Base-by-base conservation (phyloP, 1,140 invertebrate genomes). In the Drosophila watanabei region DNA sequence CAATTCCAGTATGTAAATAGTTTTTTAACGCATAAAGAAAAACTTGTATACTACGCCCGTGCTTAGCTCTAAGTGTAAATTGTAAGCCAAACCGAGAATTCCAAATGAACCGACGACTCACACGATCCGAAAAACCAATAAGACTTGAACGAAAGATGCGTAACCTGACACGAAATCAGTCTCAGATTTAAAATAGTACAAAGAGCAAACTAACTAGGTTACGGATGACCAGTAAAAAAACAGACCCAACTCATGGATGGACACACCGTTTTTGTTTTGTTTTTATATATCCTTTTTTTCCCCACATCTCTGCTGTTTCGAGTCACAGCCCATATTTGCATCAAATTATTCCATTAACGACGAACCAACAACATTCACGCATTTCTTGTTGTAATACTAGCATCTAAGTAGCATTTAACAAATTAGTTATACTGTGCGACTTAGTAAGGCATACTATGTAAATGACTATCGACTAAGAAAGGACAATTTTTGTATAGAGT, bases 161-260 rank as follows among this genome's bases (percentile, higher is more conserved):
- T 60, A 70, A 37, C 64, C 43, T 54, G 45, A 57, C 48, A 75
- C 49, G 24, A 70, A 77, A 45, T 63, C 75, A 78, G 57, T 58
- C 75, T 79, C 77, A 79, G 52, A 79, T 75, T 75, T 75, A 66
- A 84, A 86, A 89, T 72, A 89, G 85, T 89, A 89, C 85, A 89
- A 89, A 88, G 65, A 69, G 73, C 75, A 60, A 58, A 58, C 63
- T 71, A 88, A 76, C 66, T 80, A 83, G 79, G 72, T 64, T 75
- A 71, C 63, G 39, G 49, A 24, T 13, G 28, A 30, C 28, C 13
- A 24, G 13, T 24, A 18, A 28, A 45, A 46, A 54, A 72, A 51
- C 33, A 33, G 41, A 75, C 39, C 46, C 63, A n/a, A 20, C 72
- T 63, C 16, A 65, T 54, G 37, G 45, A 59, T 30, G 46, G 59